Conservation (phyloP, 2,888 invertebrate species). For the Drosophila aldrichi region DNA sequence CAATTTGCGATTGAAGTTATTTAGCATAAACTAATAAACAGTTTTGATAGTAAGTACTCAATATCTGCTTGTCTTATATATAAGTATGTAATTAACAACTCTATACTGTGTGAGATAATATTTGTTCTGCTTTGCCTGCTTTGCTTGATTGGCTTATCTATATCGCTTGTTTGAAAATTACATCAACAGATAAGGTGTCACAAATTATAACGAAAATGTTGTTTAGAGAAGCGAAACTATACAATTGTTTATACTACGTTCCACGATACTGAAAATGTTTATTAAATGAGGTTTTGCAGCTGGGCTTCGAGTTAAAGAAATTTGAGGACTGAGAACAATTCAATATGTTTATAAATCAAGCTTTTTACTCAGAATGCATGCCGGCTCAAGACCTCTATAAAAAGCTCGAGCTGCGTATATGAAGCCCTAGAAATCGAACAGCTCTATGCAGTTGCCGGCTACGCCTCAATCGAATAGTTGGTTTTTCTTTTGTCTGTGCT, state of each 20-base stretch:
- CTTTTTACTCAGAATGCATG: slow-evolving; percentile 6
- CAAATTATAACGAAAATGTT: not conserved
- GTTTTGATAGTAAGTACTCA: not conserved
- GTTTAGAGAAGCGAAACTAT: not conserved
- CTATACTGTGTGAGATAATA: not conserved
- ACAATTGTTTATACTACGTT: not conserved
- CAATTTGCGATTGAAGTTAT: no score
- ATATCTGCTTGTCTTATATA: not conserved
- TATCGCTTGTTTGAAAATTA: not conserved
- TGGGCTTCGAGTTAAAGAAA: slow-evolving; percentile 14
- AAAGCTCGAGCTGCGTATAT: slow-evolving; percentile 35
- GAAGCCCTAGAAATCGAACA: slow-evolving; percentile 10
- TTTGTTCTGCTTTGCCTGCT: no score
- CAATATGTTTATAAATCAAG: slow-evolving; percentile 27
- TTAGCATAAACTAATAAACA: not conserved
- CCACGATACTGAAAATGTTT: not conserved
- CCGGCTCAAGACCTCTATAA: slow-evolving; percentile 6
- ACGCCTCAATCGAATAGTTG: slow-evolving; percentile 12
- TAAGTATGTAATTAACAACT: not conserved
- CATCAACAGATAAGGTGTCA: slow-evolving; percentile 5
- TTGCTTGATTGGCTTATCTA: slow-evolving; percentile 1
- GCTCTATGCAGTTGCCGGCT: not conserved
- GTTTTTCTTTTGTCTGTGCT: not conserved
- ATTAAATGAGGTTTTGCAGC: slow-evolving; percentile 13
- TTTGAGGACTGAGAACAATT: slow-evolving; percentile 6